Evolutionary conservation across 92 coral and sea anemone species (phyloP).

Genomic region (Pocillopora grandis): DNA sequence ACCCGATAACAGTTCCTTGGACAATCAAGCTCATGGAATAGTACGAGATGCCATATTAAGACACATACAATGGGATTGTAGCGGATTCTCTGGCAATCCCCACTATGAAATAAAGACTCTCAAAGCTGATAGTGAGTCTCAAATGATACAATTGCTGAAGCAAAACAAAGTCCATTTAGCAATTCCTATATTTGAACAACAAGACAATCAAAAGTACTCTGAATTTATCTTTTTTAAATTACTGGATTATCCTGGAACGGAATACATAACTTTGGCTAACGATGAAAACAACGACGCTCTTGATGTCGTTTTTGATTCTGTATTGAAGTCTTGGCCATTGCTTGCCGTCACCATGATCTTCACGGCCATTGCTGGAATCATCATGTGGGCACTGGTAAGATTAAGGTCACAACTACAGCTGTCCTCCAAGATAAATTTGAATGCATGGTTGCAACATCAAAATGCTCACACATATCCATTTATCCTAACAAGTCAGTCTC

Average conservation of each 20-base stretch:
- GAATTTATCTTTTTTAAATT: slow-evolving; percentile 34
- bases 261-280: neutral
- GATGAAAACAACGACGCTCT: neutral
- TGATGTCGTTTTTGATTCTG: slow-evolving; percentile 7
- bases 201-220: neutral
- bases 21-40: too few relatives aligned
- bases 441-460: too few relatives aligned
- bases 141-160: too few relatives aligned
- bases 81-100: too few relatives aligned
- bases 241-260: slow-evolving; percentile 39
- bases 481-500: too few relatives aligned
- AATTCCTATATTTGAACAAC: slow-evolving; percentile 27
- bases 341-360: slow-evolving; percentile 25
- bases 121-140: too few relatives aligned
- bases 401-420: neutral
- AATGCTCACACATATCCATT: neutral
- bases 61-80: too few relatives aligned
- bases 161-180: slow-evolving; percentile 7
- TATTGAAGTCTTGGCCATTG: slow-evolving; percentile 43
- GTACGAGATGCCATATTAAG: too few relatives aligned
- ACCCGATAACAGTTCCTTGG: too few relatives aligned
- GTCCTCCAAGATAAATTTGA: too few relatives aligned
- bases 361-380: slow-evolving; percentile 48
- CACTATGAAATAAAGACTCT: too few relatives aligned
- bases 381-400: slow-evolving; percentile 48